Percentiles rank a stretch among this genome's conserved stretches.
phyloP scores from a whole-genome alignment of 2,888 invertebrate species.

The Terebella lapidaria region DNA sequence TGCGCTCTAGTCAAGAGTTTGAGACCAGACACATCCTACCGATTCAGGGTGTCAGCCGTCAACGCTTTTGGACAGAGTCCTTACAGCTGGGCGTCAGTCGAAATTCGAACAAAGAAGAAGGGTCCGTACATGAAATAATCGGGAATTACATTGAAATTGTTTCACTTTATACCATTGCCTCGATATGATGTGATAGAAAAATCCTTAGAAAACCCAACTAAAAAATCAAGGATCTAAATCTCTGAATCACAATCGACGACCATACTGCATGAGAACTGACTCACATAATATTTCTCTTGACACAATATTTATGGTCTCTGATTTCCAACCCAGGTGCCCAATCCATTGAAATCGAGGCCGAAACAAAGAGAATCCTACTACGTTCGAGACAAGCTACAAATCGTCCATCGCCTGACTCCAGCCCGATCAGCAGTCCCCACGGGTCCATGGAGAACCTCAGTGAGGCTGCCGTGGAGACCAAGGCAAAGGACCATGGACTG shows the following conservation, averaged over 20 bases:
- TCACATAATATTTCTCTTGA: no score
- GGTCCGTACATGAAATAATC: no score
- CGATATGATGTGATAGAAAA: no score
- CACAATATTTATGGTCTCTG: not conserved
- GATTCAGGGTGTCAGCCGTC: slow-evolving; percentile 80
- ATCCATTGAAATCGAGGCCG: slow-evolving; percentile 24
- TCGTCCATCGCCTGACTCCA: slow-evolving; percentile 27
- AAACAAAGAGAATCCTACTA: slow-evolving; percentile 25
- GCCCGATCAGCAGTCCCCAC: slow-evolving; percentile 14
- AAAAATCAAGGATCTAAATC: no score
- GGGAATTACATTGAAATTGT: no score
- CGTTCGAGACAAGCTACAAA: slow-evolving; percentile 25
- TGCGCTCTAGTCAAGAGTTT: slow-evolving; percentile 79
- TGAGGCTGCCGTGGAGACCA: slow-evolving; percentile 6
- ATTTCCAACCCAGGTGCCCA: slow-evolving; percentile 14
- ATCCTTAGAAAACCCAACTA: no score
- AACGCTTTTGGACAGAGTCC: slow-evolving; percentile 94
- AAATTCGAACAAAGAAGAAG: slow-evolving; percentile 62
- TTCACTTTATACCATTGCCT: no score
- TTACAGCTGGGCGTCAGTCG: slow-evolving; percentile 74
- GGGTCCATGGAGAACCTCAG: slow-evolving; percentile 12
- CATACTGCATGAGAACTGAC: no score
- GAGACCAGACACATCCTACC: slow-evolving; percentile 74
- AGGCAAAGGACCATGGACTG: slow-evolving; percentile 13
- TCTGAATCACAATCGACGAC: no score